Conservation (phyloP, 1,140 invertebrate genomes). For the Drosophila gunungcola region DNA sequence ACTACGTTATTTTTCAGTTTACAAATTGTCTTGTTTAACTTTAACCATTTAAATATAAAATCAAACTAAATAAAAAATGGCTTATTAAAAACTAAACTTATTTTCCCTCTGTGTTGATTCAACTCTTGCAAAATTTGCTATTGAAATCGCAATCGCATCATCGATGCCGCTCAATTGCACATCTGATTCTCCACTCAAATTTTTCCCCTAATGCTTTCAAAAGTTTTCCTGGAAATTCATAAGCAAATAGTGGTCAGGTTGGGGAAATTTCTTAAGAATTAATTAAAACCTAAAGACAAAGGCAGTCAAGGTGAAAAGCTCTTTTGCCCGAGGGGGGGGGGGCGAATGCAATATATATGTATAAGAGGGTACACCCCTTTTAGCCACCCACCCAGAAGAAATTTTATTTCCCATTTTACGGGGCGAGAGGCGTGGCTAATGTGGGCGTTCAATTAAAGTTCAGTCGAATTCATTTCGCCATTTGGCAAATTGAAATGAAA, state of each 20-base stretch:
- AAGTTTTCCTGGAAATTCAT: slow-evolving; percentile 60
- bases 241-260: slow-evolving; percentile 41
- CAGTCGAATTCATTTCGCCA: slow-evolving; percentile 49
- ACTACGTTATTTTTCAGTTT: too few relatives aligned
- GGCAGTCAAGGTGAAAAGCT: slow-evolving; percentile 24
- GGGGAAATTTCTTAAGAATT: slow-evolving; percentile 65
- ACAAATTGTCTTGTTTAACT: too few relatives aligned
- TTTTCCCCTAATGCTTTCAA: not conserved
- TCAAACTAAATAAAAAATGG: not conserved
- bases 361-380: not conserved
- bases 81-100: not conserved
- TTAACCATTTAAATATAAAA: not conserved
- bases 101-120: slow-evolving; percentile 5
- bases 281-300: slow-evolving; percentile 73
- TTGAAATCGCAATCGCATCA: slow-evolving; percentile 28
- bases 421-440: slow-evolving; percentile 3
- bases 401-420: slow-evolving; percentile 17
- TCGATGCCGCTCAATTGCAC: slow-evolving; percentile 60
- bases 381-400: not conserved
- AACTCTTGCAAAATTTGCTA: slow-evolving; percentile 33
- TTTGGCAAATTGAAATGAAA: slow-evolving; percentile 53
- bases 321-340: not conserved
- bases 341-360: slow-evolving; percentile 23
- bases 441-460: slow-evolving; percentile 56
- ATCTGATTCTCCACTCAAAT: slow-evolving; percentile 24